phyloP scores from a whole-genome alignment of 2,113 vertebrate genomes.

The Globicephala melas region DNA sequence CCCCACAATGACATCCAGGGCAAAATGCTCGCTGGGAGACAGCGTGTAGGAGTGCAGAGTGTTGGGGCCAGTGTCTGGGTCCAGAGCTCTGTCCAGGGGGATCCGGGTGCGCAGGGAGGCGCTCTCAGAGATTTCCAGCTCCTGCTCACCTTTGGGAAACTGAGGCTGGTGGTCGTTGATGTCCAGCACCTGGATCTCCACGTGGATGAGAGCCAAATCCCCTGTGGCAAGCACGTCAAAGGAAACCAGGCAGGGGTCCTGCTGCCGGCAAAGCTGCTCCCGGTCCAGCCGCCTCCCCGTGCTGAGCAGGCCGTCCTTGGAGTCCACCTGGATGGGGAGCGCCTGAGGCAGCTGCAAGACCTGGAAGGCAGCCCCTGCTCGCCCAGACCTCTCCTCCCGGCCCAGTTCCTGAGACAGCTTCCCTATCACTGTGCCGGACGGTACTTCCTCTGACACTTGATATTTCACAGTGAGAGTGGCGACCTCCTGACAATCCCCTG shows the following conservation, averaged over 20 bases:
- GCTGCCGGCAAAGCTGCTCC: constrained; percentile 89
- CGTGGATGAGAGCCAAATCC: constrained; percentile 85
- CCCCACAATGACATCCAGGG: constrained; percentile 85
- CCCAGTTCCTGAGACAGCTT: constrained; percentile 86
- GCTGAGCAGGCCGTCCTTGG: constrained; percentile 85
- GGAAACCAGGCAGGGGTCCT: constrained; percentile 87
- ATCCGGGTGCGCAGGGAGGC: constrained; percentile 87
- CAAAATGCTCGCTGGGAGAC: constrained; percentile 90
- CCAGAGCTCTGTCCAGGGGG: constrained; percentile 90
- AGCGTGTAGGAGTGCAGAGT: constrained; percentile 87
- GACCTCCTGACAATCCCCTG: constrained; percentile 79
- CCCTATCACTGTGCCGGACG: constrained; percentile 86
- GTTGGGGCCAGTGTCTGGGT: constrained; percentile 88
- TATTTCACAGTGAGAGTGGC: constrained; percentile 85
- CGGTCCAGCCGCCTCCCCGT: constrained; percentile 88
- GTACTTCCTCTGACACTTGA: constrained; percentile 90
- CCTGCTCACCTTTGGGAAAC: constrained; percentile 87
- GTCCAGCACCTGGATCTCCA: constrained; percentile 91
- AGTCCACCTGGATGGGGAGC: constrained; percentile 85
- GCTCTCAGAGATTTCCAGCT: constrained; percentile 94
- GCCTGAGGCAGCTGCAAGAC: constrained; percentile 85
- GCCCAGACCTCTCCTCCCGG: constrained; percentile 73
- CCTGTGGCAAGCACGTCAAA: constrained; percentile 88
- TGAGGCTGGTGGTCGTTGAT: constrained; percentile 91
- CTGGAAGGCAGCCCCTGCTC: constrained; percentile 85